These are phyloP conservation scores for Eristalis tenax DNA, from an alignment of 2,888 invertebrate species.

Conservation along the genomic window DNA sequence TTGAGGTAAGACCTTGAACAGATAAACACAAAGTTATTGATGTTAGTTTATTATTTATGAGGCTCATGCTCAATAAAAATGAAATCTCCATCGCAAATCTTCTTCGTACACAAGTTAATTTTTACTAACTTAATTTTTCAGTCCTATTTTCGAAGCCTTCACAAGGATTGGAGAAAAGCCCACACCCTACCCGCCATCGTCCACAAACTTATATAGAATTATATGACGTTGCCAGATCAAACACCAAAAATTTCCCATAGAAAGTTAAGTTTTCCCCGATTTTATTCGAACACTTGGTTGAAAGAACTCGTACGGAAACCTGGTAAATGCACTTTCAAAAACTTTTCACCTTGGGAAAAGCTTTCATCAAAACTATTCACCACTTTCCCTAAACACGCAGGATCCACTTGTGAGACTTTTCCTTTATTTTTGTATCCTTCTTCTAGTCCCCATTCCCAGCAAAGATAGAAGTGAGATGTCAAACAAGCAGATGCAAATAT, in stretches of 20 bases:
- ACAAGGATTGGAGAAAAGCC: background rate
- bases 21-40: too few relatives aligned
- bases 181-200: background rate
- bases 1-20: too few relatives aligned
- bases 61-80: too few relatives aligned
- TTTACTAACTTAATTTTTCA: too few relatives aligned
- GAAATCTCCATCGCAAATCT: too few relatives aligned
- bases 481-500: conserved; percentile 59
- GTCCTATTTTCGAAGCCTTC: background rate
- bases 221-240: background rate
- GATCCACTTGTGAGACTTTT: conserved; percentile 43
- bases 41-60: too few relatives aligned
- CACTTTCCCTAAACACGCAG: conserved; percentile 41
- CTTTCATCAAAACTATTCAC: conserved; percentile 16
- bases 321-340: background rate
- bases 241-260: background rate
- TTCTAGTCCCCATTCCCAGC: conserved; percentile 10
- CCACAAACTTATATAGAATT: background rate
- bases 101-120: too few relatives aligned
- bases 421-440: conserved; percentile 16
- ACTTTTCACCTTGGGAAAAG: conserved; percentile 19
- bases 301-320: background rate
- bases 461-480: conserved; percentile 52
- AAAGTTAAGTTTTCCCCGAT: too few relatives aligned
- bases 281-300: too few relatives aligned